These are phyloP conservation scores for Zaprionus lachaisei DNA, from an alignment of 1,140 invertebrate genomes.

Conservation along the genomic window DNA sequence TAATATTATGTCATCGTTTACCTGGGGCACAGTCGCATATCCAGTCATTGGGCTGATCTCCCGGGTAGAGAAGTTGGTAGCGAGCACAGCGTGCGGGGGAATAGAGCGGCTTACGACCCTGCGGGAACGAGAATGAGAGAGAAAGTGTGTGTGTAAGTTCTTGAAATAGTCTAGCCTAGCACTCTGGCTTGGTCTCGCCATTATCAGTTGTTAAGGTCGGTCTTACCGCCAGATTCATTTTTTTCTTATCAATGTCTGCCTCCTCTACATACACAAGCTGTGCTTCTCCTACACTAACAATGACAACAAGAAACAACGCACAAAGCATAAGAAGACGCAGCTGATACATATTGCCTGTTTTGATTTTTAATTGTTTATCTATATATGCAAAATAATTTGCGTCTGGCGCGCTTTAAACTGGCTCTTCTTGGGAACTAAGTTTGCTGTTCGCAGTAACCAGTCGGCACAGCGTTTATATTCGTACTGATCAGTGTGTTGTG, in stretches of 20 bases:
- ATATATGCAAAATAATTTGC: conserved; percentile 45
- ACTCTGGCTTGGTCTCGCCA: conserved; percentile 7
- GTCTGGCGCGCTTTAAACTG: neutral
- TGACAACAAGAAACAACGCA: conserved; percentile 31
- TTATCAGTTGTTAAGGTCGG: conserved; percentile 50
- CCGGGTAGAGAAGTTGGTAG: conserved; percentile 88
- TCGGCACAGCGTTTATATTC: conserved; percentile 10
- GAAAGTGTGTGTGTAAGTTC: conserved; percentile 25
- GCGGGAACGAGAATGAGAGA: conserved; percentile 7
- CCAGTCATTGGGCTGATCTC: conserved; percentile 87
- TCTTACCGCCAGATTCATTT: conserved; percentile 73
- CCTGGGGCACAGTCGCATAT: conserved; percentile 89
- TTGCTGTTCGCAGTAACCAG: neutral
- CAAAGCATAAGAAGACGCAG: conserved; percentile 40
- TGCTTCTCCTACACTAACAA: conserved; percentile 34
- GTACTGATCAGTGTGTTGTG: conserved; percentile 15
- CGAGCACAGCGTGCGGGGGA: conserved; percentile 86
- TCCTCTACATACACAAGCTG: conserved; percentile 74
- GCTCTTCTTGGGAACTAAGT: neutral
- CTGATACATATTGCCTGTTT: conserved; percentile 46
- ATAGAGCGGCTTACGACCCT: conserved; percentile 86
- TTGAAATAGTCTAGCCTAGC: conserved; percentile 14
- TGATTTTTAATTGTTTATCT: conserved; percentile 17
- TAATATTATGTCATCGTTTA: conserved; percentile 79
- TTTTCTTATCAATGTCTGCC: conserved; percentile 71